Base-by-base conservation (phyloP, 2,888 invertebrate genomes). In the Drosophila eohydei region DNA sequence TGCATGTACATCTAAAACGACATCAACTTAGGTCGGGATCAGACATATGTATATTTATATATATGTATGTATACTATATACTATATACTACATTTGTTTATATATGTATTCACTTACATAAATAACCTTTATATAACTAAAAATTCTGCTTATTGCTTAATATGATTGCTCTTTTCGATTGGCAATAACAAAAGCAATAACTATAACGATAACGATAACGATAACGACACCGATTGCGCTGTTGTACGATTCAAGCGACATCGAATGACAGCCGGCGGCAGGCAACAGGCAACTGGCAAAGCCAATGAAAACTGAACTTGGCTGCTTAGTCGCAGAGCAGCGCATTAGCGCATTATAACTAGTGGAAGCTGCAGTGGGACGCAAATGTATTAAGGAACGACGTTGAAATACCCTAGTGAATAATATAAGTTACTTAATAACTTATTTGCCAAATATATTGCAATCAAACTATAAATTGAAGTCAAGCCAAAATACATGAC, bases 231-330 rank as follows among this genome's bases (percentile, higher is more conserved):
- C 28, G 38, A 60, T 34, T 9, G 8, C 41, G 34, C 62, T 52
- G 48, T 38, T 30, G 34, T 44, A 32, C 21, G 30, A 43, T 46
- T 59, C 50, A 58, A 66, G 71, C 83, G 71, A 28, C 67, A 62
- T 63, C 71, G 74, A 76, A 36, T 44, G 56, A 16, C 71, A 46
- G 63, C 66, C 65, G 78, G 70, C 69, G 68, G 44, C 52, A 54
- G 64, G 60, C 69, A 75, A 74, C 68, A 65, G 50, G 34, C 55
- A 60, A 56, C 60, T 60, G 58, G 54, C 57, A 21, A 68, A 51
- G 36, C 32, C 40, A 57, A 41, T 58, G 12, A 43, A 65, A 57
- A 52, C 52, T n/a, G 5, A 61, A 44, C 36, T 43, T 21, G 21
- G 38, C 38, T 59, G 65, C 62, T 71, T 58, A 57, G 52, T 36